Evolutionary conservation across 2,113 vertebrate species (phyloP).

Genomic region (Puffinus mauretanicus): DNA sequence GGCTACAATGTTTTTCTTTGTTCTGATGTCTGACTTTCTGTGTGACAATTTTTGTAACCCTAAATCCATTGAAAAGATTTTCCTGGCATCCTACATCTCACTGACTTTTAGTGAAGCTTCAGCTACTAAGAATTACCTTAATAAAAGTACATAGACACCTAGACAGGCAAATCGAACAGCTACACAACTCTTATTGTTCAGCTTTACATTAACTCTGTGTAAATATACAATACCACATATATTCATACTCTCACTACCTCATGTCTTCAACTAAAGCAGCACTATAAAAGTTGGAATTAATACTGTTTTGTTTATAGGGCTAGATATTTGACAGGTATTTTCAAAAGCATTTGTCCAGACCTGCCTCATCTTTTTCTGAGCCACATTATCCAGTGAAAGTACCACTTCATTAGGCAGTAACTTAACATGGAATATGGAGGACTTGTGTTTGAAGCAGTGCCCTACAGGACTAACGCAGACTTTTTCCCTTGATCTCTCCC

Average conservation of each 20-base stretch:
- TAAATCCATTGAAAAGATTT: background rate
- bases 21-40: background rate
- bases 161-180: background rate
- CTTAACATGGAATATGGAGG: background rate
- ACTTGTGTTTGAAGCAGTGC: background rate
- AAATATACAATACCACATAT: background rate
- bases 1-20: background rate
- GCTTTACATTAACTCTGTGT: background rate
- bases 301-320: background rate
- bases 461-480: background rate
- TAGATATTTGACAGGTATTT: background rate
- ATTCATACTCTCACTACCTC: background rate
- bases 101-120: background rate
- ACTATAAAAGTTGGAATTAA: background rate
- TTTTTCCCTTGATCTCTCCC: background rate
- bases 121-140: background rate
- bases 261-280: background rate
- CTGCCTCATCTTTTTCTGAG: background rate
- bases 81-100: background rate
- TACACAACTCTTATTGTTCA: background rate
- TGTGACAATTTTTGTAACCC: background rate
- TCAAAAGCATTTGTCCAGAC: background rate
- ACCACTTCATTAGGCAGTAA: background rate
- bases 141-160: background rate
- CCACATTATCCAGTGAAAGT: background rate